These are phyloP conservation scores for Stegophylla sp. DNA, from an alignment of 2,888 invertebrate species.

Conservation along the genomic window DNA sequence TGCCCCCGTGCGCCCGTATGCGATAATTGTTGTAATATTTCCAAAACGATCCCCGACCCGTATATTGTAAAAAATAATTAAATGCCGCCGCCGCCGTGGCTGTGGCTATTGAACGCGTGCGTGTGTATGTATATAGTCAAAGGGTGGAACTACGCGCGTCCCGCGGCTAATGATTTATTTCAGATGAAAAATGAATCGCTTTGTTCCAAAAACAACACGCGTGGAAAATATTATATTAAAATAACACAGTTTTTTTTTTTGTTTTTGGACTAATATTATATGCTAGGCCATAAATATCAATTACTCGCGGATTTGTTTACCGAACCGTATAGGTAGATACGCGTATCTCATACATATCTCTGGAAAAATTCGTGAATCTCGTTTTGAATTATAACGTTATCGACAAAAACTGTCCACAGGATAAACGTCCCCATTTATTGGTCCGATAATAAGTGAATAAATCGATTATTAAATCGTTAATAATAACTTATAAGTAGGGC, in stretches of 20 bases:
- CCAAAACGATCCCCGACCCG: not conserved
- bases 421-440: too few relatives aligned
- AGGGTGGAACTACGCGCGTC: not conserved
- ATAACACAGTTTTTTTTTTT: not conserved
- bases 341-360: too few relatives aligned
- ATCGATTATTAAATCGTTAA: too few relatives aligned
- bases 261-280: not conserved
- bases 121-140: too few relatives aligned
- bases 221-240: not conserved
- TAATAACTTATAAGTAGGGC: too few relatives aligned
- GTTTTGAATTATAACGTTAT: too few relatives aligned
- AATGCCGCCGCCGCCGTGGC: not conserved
- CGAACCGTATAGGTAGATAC: not conserved
- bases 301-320: not conserved
- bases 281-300: not conserved
- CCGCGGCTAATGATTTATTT: not conserved
- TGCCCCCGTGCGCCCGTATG: too few relatives aligned
- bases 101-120: not conserved
- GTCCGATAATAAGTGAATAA: too few relatives aligned
- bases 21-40: not conserved
- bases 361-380: too few relatives aligned
- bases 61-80: conserved; percentile 5
- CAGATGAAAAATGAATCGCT: not conserved
- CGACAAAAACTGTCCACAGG: too few relatives aligned
- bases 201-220: not conserved